These are phyloP conservation scores for Trichomalopsis sarcophagae DNA, from an alignment of 1,140 invertebrate genomes.

Conservation along the genomic window DNA sequence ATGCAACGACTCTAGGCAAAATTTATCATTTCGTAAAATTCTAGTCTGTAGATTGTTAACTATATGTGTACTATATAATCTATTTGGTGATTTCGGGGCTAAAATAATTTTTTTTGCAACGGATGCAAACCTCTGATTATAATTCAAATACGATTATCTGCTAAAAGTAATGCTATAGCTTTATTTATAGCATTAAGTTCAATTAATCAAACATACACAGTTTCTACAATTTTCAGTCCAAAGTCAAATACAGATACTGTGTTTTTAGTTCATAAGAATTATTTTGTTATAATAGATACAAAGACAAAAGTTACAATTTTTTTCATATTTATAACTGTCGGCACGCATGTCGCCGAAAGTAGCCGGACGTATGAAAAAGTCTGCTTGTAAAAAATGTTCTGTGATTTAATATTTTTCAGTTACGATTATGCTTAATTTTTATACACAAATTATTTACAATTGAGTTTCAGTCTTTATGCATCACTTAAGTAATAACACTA, in stretches of 20 bases:
- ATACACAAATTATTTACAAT: conserved; percentile 23
- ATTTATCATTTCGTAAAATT: conserved; percentile 49
- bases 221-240: conserved; percentile 25
- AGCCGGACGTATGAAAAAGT: conserved; percentile 13
- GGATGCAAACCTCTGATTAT: conserved; percentile 1
- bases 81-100: conserved; percentile 17
- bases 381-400: conserved; percentile 55
- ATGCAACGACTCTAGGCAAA: conserved; percentile 1
- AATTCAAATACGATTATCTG: not conserved
- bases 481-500: conserved; percentile 1
- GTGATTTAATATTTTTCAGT: conserved; percentile 67
- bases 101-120: not conserved
- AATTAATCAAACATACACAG: conserved; percentile 9
- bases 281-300: not conserved
- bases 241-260: conserved; percentile 39
- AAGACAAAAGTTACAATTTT: conserved; percentile 23
- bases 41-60: conserved; percentile 52
- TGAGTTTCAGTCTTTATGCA: conserved; percentile 24
- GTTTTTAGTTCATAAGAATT: conserved; percentile 24
- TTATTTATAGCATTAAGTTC: conserved; percentile 17
- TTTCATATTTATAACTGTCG: conserved; percentile 19
- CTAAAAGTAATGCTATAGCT: no score
- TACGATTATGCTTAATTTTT: conserved; percentile 63
- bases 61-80: conserved; percentile 39
- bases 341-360: conserved; percentile 16